Evolutionary conservation across 2,113 vertebrate species (phyloP).

Genomic region (Zeus faber): DNA sequence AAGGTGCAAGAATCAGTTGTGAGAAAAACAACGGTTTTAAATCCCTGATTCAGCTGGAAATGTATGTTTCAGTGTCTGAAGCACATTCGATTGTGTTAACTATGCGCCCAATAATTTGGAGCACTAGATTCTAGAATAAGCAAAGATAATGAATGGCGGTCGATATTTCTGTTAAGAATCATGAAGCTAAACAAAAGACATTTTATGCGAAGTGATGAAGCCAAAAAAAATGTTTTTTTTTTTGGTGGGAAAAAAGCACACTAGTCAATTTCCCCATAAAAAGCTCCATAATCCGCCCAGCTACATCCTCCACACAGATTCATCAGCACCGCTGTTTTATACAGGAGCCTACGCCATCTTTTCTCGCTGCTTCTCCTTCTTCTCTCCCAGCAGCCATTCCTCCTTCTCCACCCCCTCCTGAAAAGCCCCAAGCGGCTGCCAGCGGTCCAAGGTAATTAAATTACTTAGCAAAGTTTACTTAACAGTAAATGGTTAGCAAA

Average conservation of each 20-base stretch:
- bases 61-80: too few species aligned
- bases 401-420: slow-evolving; percentile 20
- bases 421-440: slow-evolving; percentile 55
- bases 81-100: too few species aligned
- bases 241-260: neutral
- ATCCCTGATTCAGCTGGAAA: too few species aligned
- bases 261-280: too few species aligned
- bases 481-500: slow-evolving; percentile 81
- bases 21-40: too few species aligned
- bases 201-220: too few species aligned
- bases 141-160: too few species aligned
- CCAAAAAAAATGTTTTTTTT: neutral
- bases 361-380: slow-evolving; percentile 28
- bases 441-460: slow-evolving; percentile 79
- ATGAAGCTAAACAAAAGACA: too few species aligned
- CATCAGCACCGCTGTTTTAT: slow-evolving; percentile 21
- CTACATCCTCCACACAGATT: slow-evolving; percentile 26
- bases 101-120: too few species aligned
- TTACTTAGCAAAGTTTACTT: slow-evolving; percentile 87
- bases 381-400: slow-evolving; percentile 35
- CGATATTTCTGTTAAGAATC: too few species aligned
- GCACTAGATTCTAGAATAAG: too few species aligned
- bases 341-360: slow-evolving; percentile 11
- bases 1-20: too few species aligned
- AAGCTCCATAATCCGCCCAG: neutral